These are phyloP conservation scores for Bicyclus anynana DNA, from an alignment of 1,140 invertebrate species.

Conservation along the genomic window DNA sequence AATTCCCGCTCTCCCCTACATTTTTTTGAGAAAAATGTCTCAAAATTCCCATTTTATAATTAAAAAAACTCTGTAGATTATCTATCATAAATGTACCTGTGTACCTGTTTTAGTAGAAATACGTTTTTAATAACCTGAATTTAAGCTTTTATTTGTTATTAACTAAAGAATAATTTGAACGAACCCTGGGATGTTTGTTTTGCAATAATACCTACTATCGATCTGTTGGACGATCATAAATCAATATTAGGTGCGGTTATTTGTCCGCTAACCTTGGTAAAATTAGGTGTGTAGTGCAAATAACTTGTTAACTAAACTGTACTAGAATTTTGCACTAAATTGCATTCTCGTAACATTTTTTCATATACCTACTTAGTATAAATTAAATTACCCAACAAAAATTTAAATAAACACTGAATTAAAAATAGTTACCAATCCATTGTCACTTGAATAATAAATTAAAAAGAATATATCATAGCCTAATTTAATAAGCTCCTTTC, in stretches of 20 bases:
- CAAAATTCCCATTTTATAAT: no score
- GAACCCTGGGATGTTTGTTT: slow-evolving; percentile 18
- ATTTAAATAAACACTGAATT: no score
- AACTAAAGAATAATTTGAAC: slow-evolving; percentile 11
- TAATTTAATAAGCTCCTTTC: no score
- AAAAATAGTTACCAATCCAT: no score
- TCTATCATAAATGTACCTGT: background rate
- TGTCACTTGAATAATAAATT: no score
- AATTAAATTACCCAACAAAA: no score
- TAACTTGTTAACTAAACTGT: no score
- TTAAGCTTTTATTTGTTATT: slow-evolving; percentile 15
- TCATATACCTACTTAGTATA: no score
- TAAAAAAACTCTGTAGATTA: no score
- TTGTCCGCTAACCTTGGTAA: background rate
- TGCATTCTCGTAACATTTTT: no score
- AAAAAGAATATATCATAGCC: no score
- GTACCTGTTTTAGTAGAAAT: background rate
- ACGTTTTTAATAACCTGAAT: background rate
- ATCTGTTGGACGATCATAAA: background rate
- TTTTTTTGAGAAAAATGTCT: background rate
- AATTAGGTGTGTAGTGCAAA: background rate
- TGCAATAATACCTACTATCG: slow-evolving; percentile 4
- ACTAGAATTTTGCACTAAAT: no score
- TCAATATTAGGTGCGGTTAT: background rate
- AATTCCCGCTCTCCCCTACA: slow-evolving; percentile 2